Evolutionary conservation across 2,113 vertebrate genomes (phyloP).

Genomic region (Boleophthalmus pectinirostris): DNA sequence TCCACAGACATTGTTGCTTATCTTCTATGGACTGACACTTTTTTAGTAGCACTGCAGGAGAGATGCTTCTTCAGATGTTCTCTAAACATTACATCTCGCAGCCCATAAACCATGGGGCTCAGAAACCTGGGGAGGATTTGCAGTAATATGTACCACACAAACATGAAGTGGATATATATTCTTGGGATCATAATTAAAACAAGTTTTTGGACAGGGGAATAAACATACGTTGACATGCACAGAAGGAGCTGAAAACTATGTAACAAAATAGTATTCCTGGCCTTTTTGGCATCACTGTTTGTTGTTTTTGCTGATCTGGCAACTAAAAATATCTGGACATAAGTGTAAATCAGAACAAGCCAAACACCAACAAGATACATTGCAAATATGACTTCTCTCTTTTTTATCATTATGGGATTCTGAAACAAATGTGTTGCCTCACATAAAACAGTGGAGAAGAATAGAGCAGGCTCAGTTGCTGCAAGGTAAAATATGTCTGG

Average conservation of each 20-base stretch:
- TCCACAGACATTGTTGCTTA: background rate
- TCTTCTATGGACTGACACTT: background rate
- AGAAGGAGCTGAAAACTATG: slow-evolving; percentile 44
- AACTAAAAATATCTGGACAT: slow-evolving; percentile 47
- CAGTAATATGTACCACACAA: slow-evolving; percentile 31
- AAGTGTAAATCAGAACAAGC: slow-evolving; percentile 52
- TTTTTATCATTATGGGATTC: slow-evolving; percentile 19
- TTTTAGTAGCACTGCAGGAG: background rate
- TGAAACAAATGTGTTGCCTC: slow-evolving; percentile 21
- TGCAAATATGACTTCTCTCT: slow-evolving; percentile 29
- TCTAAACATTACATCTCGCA: slow-evolving; percentile 63
- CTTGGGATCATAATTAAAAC: background rate
- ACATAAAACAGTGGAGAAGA: slow-evolving; percentile 53
- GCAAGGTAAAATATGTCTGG: slow-evolving; percentile 56
- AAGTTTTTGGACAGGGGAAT: background rate
- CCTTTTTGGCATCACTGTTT: slow-evolving; percentile 30
- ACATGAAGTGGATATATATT: background rate
- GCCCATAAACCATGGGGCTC: slow-evolving; percentile 66
- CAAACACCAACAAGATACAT: slow-evolving; percentile 45
- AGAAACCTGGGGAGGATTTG: slow-evolving; percentile 62
- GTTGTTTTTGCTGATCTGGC: slow-evolving; percentile 37
- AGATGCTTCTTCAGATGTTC: slow-evolving; percentile 42
- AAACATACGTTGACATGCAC: slow-evolving; percentile 52
- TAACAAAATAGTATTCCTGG: slow-evolving; percentile 41
- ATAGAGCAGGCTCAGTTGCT: slow-evolving; percentile 39